These are phyloP conservation scores for Paralvinella palmiformis DNA, from an alignment of 1,140 invertebrate genomes.

Conservation along the genomic window DNA sequence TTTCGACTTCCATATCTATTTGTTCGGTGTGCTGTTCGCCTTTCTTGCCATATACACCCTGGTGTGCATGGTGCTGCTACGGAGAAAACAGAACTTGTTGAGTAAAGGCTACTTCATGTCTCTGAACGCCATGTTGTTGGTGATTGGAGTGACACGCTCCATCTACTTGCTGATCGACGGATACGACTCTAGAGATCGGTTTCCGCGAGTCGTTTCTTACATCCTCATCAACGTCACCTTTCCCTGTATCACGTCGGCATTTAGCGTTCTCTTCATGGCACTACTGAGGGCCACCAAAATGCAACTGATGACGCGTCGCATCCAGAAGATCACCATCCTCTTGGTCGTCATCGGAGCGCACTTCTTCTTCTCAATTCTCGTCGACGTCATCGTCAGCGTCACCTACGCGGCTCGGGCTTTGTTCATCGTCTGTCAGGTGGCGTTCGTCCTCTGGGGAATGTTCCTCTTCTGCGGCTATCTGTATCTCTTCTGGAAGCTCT, in stretches of 20 bases:
- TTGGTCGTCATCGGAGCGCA: slow-evolving; percentile 70
- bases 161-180: slow-evolving; percentile 84
- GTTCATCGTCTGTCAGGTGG: slow-evolving; percentile 44
- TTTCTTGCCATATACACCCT: slow-evolving; percentile 74
- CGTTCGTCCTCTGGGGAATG: slow-evolving; percentile 68
- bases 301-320: slow-evolving; percentile 42
- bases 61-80: slow-evolving; percentile 27
- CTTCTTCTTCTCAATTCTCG: slow-evolving; percentile 66
- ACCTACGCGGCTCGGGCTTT: slow-evolving; percentile 24
- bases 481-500: slow-evolving; percentile 64
- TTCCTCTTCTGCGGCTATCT: slow-evolving; percentile 75
- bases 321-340: slow-evolving; percentile 64
- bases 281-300: slow-evolving; percentile 63
- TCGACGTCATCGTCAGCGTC: slow-evolving; percentile 64
- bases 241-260: slow-evolving; percentile 75
- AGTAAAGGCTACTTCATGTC: slow-evolving; percentile 70
- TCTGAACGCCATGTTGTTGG: slow-evolving; percentile 70
- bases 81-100: slow-evolving; percentile 31
- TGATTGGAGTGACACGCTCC: slow-evolving; percentile 71
- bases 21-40: slow-evolving; percentile 73
- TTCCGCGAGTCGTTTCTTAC: slow-evolving; percentile 71
- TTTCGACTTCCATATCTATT: slow-evolving; percentile 83
- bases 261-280: slow-evolving; percentile 77
- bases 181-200: slow-evolving; percentile 72
- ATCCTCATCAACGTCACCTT: slow-evolving; percentile 75